These are phyloP conservation scores for Epizoanthus illoricatus DNA, from an alignment of 92 coral and sea anemone species.

Conservation along the genomic window DNA sequence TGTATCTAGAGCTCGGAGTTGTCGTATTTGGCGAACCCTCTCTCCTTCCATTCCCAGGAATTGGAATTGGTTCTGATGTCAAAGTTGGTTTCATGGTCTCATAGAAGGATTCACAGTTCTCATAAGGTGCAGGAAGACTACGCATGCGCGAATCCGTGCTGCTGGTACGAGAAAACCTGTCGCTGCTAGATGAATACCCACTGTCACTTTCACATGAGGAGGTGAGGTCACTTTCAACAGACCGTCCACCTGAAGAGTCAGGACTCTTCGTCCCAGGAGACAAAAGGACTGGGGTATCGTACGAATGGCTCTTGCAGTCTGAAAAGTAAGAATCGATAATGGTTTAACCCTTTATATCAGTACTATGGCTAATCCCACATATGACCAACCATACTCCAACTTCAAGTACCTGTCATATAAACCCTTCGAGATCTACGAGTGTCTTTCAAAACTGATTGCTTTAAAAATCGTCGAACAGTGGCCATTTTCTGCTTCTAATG, in stretches of 20 bases:
- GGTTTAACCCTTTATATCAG: not conserved
- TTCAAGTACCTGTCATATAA: no score
- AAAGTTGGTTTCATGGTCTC: constrained; percentile 17
- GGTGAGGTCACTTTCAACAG: constrained; percentile 68
- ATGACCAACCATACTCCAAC: no score
- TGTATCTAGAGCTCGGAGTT: not conserved
- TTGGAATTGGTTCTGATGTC: constrained; percentile 35
- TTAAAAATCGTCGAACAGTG: no score
- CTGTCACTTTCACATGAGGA: constrained; percentile 74
- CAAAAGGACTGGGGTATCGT: constrained; percentile 66
- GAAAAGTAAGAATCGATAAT: constrained; percentile 1
- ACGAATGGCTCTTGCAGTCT: constrained; percentile 70
- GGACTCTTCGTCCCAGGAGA: constrained; percentile 38
- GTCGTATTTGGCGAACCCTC: not conserved
- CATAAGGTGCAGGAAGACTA: constrained; percentile 1
- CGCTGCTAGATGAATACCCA: constrained; percentile 81
- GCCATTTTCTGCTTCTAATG: no score
- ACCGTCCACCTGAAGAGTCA: constrained; percentile 49
- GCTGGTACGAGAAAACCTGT: constrained; percentile 33
- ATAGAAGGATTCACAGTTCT: constrained; percentile 36
- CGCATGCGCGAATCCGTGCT: constrained; percentile 5
- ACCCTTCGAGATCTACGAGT: no score
- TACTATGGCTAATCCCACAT: no score
- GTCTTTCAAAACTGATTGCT: no score
- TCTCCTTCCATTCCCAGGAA: constrained; percentile 29